These are phyloP conservation scores for Platycheirus albimanus DNA, from an alignment of 2,888 invertebrate genomes.

Conservation along the genomic window DNA sequence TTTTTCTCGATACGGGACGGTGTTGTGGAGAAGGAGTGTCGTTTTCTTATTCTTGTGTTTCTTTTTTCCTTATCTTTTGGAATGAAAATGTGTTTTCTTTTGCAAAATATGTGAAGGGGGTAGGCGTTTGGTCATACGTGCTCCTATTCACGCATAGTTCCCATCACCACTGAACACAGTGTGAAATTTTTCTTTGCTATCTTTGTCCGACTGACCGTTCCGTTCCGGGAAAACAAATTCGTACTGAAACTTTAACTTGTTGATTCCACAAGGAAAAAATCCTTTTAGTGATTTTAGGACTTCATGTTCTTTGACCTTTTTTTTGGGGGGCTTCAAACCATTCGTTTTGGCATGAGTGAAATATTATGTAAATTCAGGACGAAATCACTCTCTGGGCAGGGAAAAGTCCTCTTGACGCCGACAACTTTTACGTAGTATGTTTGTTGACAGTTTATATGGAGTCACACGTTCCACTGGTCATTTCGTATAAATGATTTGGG, in stretches of 20 bases:
- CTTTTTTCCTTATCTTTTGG: constrained; percentile 46
- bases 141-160: constrained; percentile 23
- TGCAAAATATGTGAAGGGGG: constrained; percentile 7
- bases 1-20: background rate
- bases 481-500: constrained; percentile 44
- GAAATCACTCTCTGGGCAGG: constrained; percentile 15
- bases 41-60: constrained; percentile 27
- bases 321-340: background rate
- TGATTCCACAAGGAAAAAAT: constrained; percentile 43
- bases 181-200: constrained; percentile 32
- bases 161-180: constrained; percentile 16
- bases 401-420: constrained; percentile 22
- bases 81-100: constrained; percentile 44
- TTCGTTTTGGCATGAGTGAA: constrained; percentile 37
- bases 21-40: background rate
- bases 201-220: constrained; percentile 21
- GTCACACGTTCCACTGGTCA: constrained; percentile 52
- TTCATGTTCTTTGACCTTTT: constrained; percentile 58
- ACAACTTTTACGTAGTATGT: constrained; percentile 35
- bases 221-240: constrained; percentile 16
- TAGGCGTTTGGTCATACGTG: constrained; percentile 10
- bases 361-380: constrained; percentile 47
- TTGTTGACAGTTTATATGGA: constrained; percentile 54
- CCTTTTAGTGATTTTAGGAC: constrained; percentile 53
- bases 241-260: constrained; percentile 49